A percentile compares a stretch with the other conserved stretches of the same genome.
These are phyloP conservation scores for Acleris laterana DNA, from an alignment of 2,888 invertebrate genomes.

Conservation along the genomic window DNA sequence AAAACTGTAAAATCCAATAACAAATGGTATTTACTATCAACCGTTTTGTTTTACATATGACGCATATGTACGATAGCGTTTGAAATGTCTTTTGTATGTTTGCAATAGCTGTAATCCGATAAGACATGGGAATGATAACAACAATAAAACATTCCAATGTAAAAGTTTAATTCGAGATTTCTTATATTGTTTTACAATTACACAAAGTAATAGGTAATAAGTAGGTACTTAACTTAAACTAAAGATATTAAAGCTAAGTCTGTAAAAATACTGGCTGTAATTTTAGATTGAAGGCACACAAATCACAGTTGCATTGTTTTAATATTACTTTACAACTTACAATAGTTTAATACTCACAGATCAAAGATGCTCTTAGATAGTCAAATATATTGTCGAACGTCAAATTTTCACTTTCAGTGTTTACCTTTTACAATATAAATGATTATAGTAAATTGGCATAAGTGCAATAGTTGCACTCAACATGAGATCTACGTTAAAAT, in stretches of 20 bases:
- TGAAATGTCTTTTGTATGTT: no score
- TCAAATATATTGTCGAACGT: neutral
- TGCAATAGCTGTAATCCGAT: neutral
- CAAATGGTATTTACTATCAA: no score
- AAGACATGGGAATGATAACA: neutral
- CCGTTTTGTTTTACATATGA: no score
- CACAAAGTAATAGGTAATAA: neutral
- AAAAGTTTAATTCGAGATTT: neutral
- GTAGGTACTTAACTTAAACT: slow-evolving; percentile 1
- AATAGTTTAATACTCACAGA: slow-evolving; percentile 18
- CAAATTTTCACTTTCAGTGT: neutral
- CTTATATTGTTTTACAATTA: neutral
- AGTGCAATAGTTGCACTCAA: slow-evolving; percentile 58
- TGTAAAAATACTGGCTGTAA: slow-evolving; percentile 61
- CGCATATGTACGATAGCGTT: no score
- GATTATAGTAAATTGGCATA: neutral
- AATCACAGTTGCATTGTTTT: slow-evolving; percentile 58
- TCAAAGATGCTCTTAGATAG: neutral
- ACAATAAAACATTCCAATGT: neutral
- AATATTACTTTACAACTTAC: slow-evolving; percentile 28
- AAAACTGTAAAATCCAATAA: neutral
- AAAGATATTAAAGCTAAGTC: slow-evolving; percentile 41
- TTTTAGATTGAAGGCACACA: slow-evolving; percentile 61
- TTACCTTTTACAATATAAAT: neutral
- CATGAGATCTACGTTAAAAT: slow-evolving; percentile 64